Base-by-base conservation (phyloP, 2,797 vertebrate genomes). In the Gymnothorax javanicus region DNA sequence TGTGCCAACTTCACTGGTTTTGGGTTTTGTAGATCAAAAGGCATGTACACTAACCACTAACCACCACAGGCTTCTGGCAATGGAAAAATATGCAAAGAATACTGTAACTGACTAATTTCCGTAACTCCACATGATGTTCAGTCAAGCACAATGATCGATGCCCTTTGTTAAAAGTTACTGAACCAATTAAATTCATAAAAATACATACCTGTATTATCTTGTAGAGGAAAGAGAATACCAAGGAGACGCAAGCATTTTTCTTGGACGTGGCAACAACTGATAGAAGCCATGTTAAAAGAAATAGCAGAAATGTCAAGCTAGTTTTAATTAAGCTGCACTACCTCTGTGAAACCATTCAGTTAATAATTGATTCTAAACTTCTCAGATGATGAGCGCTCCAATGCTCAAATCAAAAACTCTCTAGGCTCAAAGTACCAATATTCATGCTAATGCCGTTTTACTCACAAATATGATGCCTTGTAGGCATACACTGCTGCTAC, bases 191-290 rank as follows among this genome's bases (percentile, higher is more conserved):
- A 43, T 67, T 11, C 17, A 5, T 2, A 67, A 73, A 33, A 0
- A 0, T 1, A 92, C 96, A 88, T 93, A 99, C 99, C 97, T 99
- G 98, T 88, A 99, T 97, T 91, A 99, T 98, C 94, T 99, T 99
- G 92, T 99, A 99, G 84, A 99, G 96, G 93, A 99, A 99, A 23
- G 99, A 99, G 91, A 99, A 99, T 59, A 99, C 98, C 94, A 99
- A 93, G 0, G 98, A 99, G 27, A 99, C 98, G 0, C 97, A 98
- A 0, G 99, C 98, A 2, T 99, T 99, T 93, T 99, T 99, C 96
- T 99, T 99, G 23, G 99, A 99, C 0, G 98, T 99, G 84, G 99
- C 99, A n/a, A 99, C 98, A 96, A 99, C 99, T 99, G 94, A 75
- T 67, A 69, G 27, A 20, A 86, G 7, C 7, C 43, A 58, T 60